Percentiles rank a stretch among this genome's conserved stretches.
Evolutionary conservation across 2,797 vertebrate genomes (phyloP).

Genomic region (Loris lydekkerianus): DNA sequence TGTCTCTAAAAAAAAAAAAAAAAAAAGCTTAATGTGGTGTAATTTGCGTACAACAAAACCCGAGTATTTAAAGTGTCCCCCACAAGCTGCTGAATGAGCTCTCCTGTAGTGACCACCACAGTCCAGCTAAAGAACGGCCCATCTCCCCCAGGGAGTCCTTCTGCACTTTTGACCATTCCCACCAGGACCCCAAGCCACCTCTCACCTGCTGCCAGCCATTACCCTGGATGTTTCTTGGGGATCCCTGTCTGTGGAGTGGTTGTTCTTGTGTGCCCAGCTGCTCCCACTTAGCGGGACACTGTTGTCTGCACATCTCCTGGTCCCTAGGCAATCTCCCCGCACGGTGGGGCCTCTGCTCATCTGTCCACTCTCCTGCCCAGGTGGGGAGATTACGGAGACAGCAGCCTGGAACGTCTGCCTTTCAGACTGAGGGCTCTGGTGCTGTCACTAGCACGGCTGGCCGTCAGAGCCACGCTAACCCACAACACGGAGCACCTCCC

Average conservation of each 20-base stretch:
- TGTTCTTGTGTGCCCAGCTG: too few species aligned
- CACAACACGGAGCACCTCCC: too few species aligned
- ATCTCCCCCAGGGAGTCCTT: fast-evolving
- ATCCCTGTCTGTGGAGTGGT: background rate
- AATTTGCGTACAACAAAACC: background rate
- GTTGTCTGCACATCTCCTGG: background rate
- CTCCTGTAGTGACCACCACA: too few species aligned
- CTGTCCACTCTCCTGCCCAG: too few species aligned
- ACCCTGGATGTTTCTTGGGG: background rate
- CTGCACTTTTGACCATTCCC: background rate
- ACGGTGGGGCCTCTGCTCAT: background rate
- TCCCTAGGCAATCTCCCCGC: background rate
- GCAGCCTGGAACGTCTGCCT: background rate
- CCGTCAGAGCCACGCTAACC: too few species aligned
- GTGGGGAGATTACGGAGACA: background rate
- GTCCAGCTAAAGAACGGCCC: fast-evolving
- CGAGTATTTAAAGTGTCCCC: too few species aligned
- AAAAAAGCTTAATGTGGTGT: background rate
- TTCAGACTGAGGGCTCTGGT: too few species aligned
- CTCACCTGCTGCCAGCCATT: background rate
- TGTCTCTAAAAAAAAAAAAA: too few species aligned
- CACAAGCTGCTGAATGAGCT: too few species aligned
- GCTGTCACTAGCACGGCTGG: too few species aligned
- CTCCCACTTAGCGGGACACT: too few species aligned
- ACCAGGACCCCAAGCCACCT: background rate